Conservation (phyloP, 2,113 vertebrate species). For the Lepisosteus osseus region DNA sequence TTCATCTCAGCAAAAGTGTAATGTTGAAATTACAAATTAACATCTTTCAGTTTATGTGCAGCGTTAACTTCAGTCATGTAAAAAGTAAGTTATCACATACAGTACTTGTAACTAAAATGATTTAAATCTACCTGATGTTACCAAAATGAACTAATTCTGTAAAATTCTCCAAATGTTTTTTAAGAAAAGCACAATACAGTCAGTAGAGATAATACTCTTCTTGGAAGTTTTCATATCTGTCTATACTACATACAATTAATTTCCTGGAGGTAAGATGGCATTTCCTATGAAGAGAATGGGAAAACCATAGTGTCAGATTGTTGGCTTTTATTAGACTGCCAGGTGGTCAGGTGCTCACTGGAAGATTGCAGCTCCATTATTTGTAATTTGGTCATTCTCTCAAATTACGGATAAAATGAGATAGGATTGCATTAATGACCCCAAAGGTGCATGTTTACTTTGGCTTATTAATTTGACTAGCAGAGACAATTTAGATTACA, state of each 20-base stretch:
- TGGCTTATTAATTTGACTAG: constrained; percentile 65
- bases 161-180: too few species aligned
- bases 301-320: constrained; percentile 10
- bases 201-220: too few species aligned
- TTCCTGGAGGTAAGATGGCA: neutral
- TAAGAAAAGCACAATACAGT: neutral
- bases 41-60: too few species aligned
- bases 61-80: too few species aligned
- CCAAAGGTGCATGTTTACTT: constrained; percentile 66
- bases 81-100: too few species aligned
- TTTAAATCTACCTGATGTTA: too few species aligned
- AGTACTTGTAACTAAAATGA: too few species aligned
- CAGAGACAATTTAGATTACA: constrained; percentile 52
- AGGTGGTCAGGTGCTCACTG: constrained; percentile 59
- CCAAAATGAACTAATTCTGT: too few species aligned
- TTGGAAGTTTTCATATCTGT: neutral
- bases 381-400: constrained; percentile 55
- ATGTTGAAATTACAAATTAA: too few species aligned
- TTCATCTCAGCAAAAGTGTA: too few species aligned
- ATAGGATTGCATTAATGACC: constrained; percentile 49
- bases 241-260: constrained; percentile 9
- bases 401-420: constrained; percentile 52
- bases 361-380: constrained; percentile 60
- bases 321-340: constrained; percentile 62
- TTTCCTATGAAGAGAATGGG: neutral